These are phyloP conservation scores for Dendrophyllia cribrosa DNA, from an alignment of 64 coral and sea anemone species.

Conservation along the genomic window DNA sequence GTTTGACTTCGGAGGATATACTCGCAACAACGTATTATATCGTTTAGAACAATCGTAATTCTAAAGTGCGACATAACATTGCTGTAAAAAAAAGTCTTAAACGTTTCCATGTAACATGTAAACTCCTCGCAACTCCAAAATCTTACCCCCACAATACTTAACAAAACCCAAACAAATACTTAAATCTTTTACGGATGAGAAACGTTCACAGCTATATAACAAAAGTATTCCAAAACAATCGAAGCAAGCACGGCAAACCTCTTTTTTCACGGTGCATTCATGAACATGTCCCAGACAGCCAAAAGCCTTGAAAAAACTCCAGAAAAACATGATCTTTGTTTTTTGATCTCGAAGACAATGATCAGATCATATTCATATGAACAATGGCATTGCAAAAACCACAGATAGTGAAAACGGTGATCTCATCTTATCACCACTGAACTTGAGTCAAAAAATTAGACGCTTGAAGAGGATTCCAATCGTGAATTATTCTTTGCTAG, in stretches of 20 bases:
- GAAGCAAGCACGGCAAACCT: not conserved
- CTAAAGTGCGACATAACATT: too few species aligned
- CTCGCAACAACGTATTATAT: too few species aligned
- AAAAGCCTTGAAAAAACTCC: slow-evolving; percentile 22
- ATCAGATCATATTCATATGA: not conserved
- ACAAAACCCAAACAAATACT: too few species aligned
- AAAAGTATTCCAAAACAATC: not conserved
- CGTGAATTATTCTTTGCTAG: too few species aligned
- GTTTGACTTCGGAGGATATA: too few species aligned
- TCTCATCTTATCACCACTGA: not conserved
- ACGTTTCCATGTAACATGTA: too few species aligned
- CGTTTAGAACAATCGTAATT: too few species aligned
- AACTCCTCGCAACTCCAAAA: too few species aligned
- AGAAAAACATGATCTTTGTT: slow-evolving; percentile 28
- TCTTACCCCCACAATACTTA: too few species aligned
- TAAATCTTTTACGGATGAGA: not conserved
- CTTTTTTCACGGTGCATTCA: not conserved
- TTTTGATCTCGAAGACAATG: slow-evolving; percentile 6
- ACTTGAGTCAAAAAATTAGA: not conserved
- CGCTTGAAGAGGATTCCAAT: not conserved
- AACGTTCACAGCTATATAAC: not conserved
- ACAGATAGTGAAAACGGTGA: not conserved
- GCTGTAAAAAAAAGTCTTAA: too few species aligned
- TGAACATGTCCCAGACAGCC: slow-evolving; percentile 2
- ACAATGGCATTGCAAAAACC: not conserved